Base-by-base conservation (phyloP, 2,888 invertebrate species). In the Campoplex nolae region DNA sequence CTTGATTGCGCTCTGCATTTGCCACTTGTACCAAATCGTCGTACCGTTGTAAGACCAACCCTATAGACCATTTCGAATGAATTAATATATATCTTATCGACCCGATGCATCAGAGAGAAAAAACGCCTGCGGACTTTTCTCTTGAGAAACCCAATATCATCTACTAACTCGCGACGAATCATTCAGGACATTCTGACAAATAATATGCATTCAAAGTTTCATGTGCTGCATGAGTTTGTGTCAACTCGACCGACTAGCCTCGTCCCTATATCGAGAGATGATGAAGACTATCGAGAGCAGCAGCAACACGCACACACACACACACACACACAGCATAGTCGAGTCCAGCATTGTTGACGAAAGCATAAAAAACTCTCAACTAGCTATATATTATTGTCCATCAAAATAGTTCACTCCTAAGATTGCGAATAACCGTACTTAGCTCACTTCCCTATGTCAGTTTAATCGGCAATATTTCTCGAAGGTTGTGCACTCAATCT, bases 381-480 rank as follows among this genome's bases (percentile, higher is more conserved):
- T 18, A 3, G 42, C 23, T 1, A 68, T 68, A 11, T 11, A 4
- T 68, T 45, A 3, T 68, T 9, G 42, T 38, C 68, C 42, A 68
- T 23, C 3, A 23, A 11, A 68, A 45, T 23, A 23, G n/a, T 42
- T 42, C n/a, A 11, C 45, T 68, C 4, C 42, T 8, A 74, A 6
- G 11, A 56, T 38, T 35, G 3, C 18, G 62, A 77, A 51, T 51
- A 11, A n/a, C 67, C 38, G 62, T 51, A 35, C 9, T n/a, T 77
- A n/a, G 13, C 23, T 77, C 28, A 65, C 11, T 28, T 38, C 48
- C 11, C 23, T 51, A 23, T 35, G 65, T 51, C 65, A 82, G 58
- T n/a, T 58, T 70, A 67, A 35, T 75, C 82, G 56, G n/a, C 38
- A 62, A 77, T 77, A 51, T 82, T 51, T 16, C 18, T 62, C 23